phyloP scores from a whole-genome alignment of 2,113 vertebrate genomes.

The Nothobranchius kuhntae region DNA sequence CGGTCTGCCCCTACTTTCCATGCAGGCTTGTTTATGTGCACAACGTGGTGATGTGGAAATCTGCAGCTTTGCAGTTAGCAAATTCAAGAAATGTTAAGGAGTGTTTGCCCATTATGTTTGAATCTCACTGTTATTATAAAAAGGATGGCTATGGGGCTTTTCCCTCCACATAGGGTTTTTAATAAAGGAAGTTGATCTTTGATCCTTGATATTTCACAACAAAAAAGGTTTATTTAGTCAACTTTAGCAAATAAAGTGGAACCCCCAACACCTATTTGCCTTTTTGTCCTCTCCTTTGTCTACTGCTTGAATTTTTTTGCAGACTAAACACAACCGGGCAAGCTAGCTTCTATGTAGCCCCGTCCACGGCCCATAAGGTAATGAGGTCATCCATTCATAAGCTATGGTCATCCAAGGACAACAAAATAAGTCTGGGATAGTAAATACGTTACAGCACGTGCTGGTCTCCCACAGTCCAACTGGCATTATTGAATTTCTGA shows the following conservation, averaged over 20 bases:
- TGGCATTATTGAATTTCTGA: constrained; percentile 59
- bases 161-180: not conserved
- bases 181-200: not conserved
- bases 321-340: constrained; percentile 31
- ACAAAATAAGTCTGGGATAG: constrained; percentile 57
- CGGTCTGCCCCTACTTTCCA: too few relatives aligned
- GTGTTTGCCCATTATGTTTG: constrained; percentile 63
- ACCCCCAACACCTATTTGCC: constrained; percentile 1
- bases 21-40: constrained; percentile 54
- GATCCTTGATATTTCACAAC: too few relatives aligned
- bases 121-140: constrained; percentile 35
- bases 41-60: constrained; percentile 55
- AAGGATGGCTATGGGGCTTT: not conserved
- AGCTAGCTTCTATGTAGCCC: constrained; percentile 9
- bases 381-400: constrained; percentile 67
- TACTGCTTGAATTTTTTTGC: constrained; percentile 30
- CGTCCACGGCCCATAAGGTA: constrained; percentile 27
- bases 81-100: constrained; percentile 49
- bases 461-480: constrained; percentile 60
- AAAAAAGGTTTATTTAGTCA: constrained; percentile 18
- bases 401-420: constrained; percentile 73
- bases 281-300: not conserved
- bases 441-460: constrained; percentile 75
- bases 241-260: constrained; percentile 3
- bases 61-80: constrained; percentile 67